Evolutionary conservation across 2,797 vertebrate species (phyloP), one percentile per base, ranked within the genome.

Genomic region (Ctenopoma multispine): DNA sequence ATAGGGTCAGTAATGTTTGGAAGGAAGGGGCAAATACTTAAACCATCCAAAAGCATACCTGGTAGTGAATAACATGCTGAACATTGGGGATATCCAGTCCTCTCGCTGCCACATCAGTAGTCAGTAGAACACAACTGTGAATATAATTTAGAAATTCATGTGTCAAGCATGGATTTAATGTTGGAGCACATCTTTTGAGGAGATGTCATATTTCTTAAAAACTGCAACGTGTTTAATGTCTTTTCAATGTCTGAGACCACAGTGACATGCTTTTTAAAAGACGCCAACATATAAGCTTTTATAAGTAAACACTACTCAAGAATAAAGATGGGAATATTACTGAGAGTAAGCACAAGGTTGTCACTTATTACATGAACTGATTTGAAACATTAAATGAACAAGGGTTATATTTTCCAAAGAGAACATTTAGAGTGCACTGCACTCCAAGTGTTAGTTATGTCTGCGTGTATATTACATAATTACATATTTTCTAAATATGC

Each of bases 11-110:
- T n/a, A n/a, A n/a, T n/a, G n/a, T n/a, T n/a, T n/a, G n/a, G 24
- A 29, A 29, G 27, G 27, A n/a, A n/a, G 27, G 27, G 27, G 27
- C 27, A 29, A 29, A 29, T 29, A 29, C 27, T 5, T 29, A 1
- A 18, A 8, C 1, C 44, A 43, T 41, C 17, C 31, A 79, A 67
- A 36, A 12, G 12, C n/a, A 49, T 86, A 98, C 98, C 96, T 99
- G 97, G 91, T 99, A 99, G 88, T 99, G 98, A 80, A 99, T 96
- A 79, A 99, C 98, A 67, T 99, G 96, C 65, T 98, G 95, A 43
- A 99, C 95, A 12, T 97, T 91, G 54, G 98, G 97, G 91, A 99
- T 97, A 77, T 99, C 98, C 67, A 99, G 95, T 49, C 98, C 98
- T 86, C 97, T 95, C 67, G 98, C 97, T 21, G 98, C 97, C 56